Percentiles rank a stretch among this genome's conserved stretches.
These are phyloP conservation scores for Nilaparvata lugens DNA, from an alignment of 1,140 invertebrate genomes.

Conservation along the genomic window DNA sequence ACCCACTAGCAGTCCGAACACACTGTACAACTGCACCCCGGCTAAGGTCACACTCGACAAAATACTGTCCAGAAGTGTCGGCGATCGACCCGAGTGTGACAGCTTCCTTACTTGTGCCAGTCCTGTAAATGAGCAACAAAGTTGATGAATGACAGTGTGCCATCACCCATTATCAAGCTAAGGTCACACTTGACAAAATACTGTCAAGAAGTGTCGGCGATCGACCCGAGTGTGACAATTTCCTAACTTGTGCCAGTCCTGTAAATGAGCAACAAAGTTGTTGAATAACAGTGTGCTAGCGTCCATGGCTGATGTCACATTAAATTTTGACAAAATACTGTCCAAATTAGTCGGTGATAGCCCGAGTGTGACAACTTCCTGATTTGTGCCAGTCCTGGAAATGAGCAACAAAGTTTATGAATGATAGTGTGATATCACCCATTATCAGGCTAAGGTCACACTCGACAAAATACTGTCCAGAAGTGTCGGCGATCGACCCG, in stretches of 20 bases:
- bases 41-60: constrained; percentile 41
- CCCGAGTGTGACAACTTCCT: constrained; percentile 40
- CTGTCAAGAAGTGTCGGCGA: constrained; percentile 39
- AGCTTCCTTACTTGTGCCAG: constrained; percentile 41
- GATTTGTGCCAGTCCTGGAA: constrained; percentile 38
- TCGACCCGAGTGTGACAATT: constrained; percentile 38
- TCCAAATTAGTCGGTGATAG: constrained; percentile 39
- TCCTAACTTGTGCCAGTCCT: constrained; percentile 37
- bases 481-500: constrained; percentile 34
- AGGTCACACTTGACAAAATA: constrained; percentile 41
- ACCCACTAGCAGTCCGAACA: constrained; percentile 45
- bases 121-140: no score
- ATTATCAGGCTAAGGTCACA: constrained; percentile 41
- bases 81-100: constrained; percentile 35
- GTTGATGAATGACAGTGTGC: no score
- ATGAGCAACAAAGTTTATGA: no score
- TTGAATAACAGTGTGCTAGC: no score
- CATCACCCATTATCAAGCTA: no score
- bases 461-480: constrained; percentile 42
- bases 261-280: no score
- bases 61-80: constrained; percentile 39
- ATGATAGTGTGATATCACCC: no score
- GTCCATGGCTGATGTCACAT: no score
- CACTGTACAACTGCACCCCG: constrained; percentile 47
- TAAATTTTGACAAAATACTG: constrained; percentile 39